Evolutionary conservation across 2,113 vertebrate species (phyloP).

Genomic region (Orientallactaga bullata): DNA sequence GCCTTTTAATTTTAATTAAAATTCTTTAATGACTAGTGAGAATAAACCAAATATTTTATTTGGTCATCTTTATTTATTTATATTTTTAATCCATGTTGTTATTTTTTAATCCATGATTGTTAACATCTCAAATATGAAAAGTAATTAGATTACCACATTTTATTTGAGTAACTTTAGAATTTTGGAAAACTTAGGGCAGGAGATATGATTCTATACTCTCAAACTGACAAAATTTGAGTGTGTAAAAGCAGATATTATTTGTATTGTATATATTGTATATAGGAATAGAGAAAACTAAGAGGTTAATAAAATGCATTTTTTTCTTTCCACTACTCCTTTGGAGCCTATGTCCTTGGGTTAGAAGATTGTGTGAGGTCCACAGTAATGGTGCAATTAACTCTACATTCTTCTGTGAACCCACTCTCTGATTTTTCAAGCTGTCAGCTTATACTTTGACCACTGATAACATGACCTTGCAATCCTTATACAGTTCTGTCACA

Average conservation of each 20-base stretch:
- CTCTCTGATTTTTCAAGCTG: slow-evolving; percentile 75
- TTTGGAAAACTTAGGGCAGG: not conserved
- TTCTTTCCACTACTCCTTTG: not conserved
- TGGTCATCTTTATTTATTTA: not conserved
- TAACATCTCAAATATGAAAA: not conserved
- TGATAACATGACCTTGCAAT: slow-evolving; percentile 78
- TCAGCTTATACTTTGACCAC: slow-evolving; percentile 35
- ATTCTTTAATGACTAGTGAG: not conserved
- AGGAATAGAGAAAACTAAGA: not conserved
- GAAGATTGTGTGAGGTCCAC: not conserved
- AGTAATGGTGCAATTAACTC: slow-evolving; percentile 66
- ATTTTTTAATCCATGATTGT: not conserved
- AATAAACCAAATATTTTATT: not conserved
- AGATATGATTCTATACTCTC: not conserved
- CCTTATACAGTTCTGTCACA: slow-evolving; percentile 80
- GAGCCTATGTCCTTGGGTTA: not conserved
- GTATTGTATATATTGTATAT: not conserved
- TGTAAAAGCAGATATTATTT: not conserved
- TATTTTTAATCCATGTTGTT: too few relatives aligned
- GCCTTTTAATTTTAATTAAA: not conserved
- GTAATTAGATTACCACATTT: slow-evolving; percentile 10
- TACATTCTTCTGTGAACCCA: slow-evolving; percentile 58
- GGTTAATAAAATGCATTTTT: not conserved
- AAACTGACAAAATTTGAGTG: not conserved
- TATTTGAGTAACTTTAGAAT: not conserved